Conservation (phyloP, 2,113 vertebrate species). For the Apeltes quadracus region DNA sequence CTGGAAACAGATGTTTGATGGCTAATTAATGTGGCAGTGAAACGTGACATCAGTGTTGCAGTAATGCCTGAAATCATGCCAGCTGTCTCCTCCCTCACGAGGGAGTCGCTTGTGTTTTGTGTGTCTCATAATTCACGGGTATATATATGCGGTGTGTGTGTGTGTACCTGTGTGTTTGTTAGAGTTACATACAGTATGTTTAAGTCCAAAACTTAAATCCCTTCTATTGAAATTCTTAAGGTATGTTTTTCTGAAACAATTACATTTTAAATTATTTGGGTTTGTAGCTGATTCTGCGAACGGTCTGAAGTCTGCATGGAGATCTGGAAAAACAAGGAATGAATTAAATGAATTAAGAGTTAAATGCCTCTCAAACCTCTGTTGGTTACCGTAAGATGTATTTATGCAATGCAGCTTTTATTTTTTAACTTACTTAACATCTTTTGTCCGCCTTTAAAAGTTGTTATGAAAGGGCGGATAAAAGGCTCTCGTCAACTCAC, state of each 20-base stretch:
- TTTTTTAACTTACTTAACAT: background rate
- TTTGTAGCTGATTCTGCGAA: background rate
- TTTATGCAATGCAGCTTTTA: background rate
- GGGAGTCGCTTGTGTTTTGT: slow-evolving; percentile 28
- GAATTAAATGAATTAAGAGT: background rate
- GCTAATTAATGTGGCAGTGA: slow-evolving; percentile 33
- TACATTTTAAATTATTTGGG: background rate
- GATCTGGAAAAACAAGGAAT: background rate
- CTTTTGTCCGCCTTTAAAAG: background rate
- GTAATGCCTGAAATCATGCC: slow-evolving; percentile 36
- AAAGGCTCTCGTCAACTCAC: too few relatives aligned
- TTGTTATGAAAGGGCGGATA: too few relatives aligned
- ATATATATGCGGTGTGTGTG: background rate
- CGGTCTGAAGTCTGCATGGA: background rate
- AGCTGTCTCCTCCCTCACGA: slow-evolving; percentile 34
- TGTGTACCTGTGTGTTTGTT: slow-evolving; percentile 11
- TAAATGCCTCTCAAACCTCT: background rate
- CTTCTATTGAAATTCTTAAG: background rate
- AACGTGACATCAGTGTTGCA: slow-evolving; percentile 35
- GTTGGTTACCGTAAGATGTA: background rate
- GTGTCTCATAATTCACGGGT: slow-evolving; percentile 2
- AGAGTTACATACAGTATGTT: slow-evolving; percentile 10
- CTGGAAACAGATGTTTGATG: slow-evolving; percentile 36
- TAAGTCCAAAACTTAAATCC: background rate
- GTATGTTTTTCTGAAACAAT: background rate